Evolutionary conservation across 1,140 invertebrate species (phyloP), one percentile per base, ranked within the genome.

Genomic region (Ips typographus): DNA sequence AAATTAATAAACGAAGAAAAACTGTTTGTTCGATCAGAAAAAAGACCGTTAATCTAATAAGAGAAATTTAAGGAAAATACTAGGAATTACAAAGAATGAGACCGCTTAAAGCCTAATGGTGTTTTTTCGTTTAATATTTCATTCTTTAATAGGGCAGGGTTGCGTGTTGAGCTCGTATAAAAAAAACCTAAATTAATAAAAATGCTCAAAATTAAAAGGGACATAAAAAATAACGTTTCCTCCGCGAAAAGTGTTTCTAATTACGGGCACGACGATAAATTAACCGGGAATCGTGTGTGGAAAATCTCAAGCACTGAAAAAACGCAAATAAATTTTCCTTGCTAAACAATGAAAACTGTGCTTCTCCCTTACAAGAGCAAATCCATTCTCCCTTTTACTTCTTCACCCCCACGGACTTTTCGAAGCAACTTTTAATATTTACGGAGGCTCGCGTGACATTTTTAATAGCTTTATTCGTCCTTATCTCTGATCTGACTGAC

Each of bases 391-490:
- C 22, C 22, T 22, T 22, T 22, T 22, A 22, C 22, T 22, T 22
- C 22, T 22, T 22, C 22, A 55, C 55, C 57, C 22, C 57, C 40
- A 3, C 57, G 40, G n/a, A 7, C 57, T 59, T 36, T 43, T 3
- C n/a, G 60, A 42, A 44, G 60, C 60, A 7, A 62, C 43, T 62
- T 62, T 62, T 62, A 62, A 49, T 62, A 62, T 62, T 62, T 55
- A 65, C 40, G 7, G 44, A 55, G 39, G 56, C 55, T 60, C 43
- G 65, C 65, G 65, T 67, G 65, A 67, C 65, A 41, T 67, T 67
- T 67, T 67, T 67, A 67, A 67, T 67, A 67, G 65, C 65, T 67
- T 57, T 67, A 67, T 67, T 67, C 47, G 55, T 22, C 36, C 38
- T 59, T 59, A 59, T 67, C 56, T 58, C 37, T n/a, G 65, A 59